Conservation (phyloP, 1,140 invertebrate genomes). For the Sinella curviseta region DNA sequence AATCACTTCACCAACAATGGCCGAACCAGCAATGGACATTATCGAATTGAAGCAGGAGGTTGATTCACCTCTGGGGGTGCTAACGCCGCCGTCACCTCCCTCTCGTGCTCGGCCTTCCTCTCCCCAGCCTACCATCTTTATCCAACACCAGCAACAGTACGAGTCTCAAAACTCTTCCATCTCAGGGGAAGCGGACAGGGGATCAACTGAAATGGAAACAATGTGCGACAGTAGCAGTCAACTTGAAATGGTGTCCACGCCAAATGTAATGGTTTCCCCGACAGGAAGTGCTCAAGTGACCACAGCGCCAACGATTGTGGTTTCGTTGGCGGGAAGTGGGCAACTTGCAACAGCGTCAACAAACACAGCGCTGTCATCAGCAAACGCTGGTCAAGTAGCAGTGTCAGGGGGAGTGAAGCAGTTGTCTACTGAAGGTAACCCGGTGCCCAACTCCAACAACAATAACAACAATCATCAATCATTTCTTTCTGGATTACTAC, state of each 20-base stretch:
- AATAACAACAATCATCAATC: not conserved
- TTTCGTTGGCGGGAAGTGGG: too few relatives aligned
- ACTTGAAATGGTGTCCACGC: not conserved
- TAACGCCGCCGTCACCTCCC: not conserved
- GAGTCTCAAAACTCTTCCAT: too few relatives aligned
- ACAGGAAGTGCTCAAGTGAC: too few relatives aligned
- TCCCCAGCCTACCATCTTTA: not conserved
- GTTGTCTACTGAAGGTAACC: not conserved
- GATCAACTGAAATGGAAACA: not conserved
- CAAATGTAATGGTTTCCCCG: not conserved
- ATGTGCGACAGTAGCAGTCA: constrained; percentile 5
- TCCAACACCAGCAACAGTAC: not conserved
- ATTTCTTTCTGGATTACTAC: not conserved
- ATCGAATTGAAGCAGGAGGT: not conserved
- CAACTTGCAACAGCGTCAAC: too few relatives aligned
- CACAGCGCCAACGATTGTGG: not conserved
- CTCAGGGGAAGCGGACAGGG: not conserved
- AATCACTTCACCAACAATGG: not conserved
- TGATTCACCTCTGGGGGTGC: not conserved
- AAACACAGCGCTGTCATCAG: too few relatives aligned
- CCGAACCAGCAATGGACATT: not conserved
- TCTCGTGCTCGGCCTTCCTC: not conserved
- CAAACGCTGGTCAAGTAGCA: too few relatives aligned
- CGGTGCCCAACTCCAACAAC: too few relatives aligned
- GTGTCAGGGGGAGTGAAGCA: not conserved